Evolutionary conservation across 2,888 invertebrate species (phyloP).

Genomic region (Galeopsomyia nigrocyanea): DNA sequence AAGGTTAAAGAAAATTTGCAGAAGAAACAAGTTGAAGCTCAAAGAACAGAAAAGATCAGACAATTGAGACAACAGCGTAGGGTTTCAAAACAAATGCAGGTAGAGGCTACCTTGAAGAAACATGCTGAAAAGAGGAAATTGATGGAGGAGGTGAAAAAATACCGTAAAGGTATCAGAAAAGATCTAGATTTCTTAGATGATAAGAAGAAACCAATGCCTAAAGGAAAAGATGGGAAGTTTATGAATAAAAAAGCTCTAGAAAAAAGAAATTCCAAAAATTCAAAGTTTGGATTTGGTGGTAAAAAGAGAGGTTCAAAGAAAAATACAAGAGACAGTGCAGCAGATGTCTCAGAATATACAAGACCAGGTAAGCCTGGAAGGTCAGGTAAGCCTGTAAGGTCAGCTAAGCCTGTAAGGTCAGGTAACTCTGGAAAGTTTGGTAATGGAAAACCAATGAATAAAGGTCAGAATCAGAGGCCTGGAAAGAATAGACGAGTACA

Average conservation of each 20-base stretch:
- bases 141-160: slow-evolving; percentile 93
- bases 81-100: slow-evolving; percentile 90
- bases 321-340: slow-evolving; percentile 87
- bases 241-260: slow-evolving; percentile 62
- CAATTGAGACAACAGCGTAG: slow-evolving; percentile 92
- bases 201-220: slow-evolving; percentile 65
- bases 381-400: slow-evolving; percentile 52
- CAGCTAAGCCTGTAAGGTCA: slow-evolving; percentile 58
- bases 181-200: slow-evolving; percentile 87
- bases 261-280: slow-evolving; percentile 80
- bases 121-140: slow-evolving; percentile 93
- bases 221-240: slow-evolving; percentile 53
- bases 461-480: slow-evolving; percentile 43
- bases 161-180: slow-evolving; percentile 85
- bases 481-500: slow-evolving; percentile 63
- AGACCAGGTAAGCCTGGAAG: slow-evolving; percentile 61
- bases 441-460: slow-evolving; percentile 45
- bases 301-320: slow-evolving; percentile 91
- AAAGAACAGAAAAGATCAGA: slow-evolving; percentile 90
- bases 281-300: slow-evolving; percentile 95
- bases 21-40: slow-evolving; percentile 87
- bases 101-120: slow-evolving; percentile 86
- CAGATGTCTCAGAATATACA: slow-evolving; percentile 74
- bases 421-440: slow-evolving; percentile 44
- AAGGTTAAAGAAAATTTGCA: slow-evolving; percentile 88